phyloP scores from a whole-genome alignment of 2,797 vertebrate species.

The Saxicola maurus region DNA sequence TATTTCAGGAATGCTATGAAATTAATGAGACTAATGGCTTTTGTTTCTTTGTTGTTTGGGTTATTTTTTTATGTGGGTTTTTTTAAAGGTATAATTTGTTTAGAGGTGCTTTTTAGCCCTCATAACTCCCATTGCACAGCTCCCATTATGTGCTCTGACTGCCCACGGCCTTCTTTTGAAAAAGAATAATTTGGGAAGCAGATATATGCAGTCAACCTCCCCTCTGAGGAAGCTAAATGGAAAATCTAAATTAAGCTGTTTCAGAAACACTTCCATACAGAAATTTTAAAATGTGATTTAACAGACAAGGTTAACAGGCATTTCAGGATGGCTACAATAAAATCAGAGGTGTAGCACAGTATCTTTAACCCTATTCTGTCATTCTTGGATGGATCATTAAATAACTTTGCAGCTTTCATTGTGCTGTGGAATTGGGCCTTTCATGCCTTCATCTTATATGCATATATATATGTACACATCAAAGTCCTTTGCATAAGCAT shows the following conservation, averaged over 20 bases:
- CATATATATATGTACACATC: not conserved
- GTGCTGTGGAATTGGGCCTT: not conserved
- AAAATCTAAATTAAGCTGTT: slow-evolving; percentile 9
- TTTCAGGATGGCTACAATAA: not conserved
- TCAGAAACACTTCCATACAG: not conserved
- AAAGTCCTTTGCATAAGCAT: not conserved
- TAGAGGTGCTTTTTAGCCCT: not conserved
- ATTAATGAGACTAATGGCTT: slow-evolving; percentile 21
- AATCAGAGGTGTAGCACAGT: not conserved
- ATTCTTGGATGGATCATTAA: not conserved
- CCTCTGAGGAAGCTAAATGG: not conserved
- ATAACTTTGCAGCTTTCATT: not conserved
- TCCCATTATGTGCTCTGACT: not conserved
- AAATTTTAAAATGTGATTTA: not conserved
- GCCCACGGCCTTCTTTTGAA: not conserved
- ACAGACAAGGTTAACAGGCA: not conserved
- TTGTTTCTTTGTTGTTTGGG: not conserved
- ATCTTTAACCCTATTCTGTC: not conserved
- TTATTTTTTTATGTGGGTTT: not conserved
- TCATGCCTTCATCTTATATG: not conserved
- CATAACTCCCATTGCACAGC: not conserved
- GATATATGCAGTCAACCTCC: not conserved
- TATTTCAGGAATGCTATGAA: slow-evolving; percentile 24
- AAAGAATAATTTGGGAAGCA: slow-evolving; percentile 21
- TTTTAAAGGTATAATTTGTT: not conserved